phyloP scores from a whole-genome alignment of 2,113 vertebrate species.

The Ammodytes dubius region DNA sequence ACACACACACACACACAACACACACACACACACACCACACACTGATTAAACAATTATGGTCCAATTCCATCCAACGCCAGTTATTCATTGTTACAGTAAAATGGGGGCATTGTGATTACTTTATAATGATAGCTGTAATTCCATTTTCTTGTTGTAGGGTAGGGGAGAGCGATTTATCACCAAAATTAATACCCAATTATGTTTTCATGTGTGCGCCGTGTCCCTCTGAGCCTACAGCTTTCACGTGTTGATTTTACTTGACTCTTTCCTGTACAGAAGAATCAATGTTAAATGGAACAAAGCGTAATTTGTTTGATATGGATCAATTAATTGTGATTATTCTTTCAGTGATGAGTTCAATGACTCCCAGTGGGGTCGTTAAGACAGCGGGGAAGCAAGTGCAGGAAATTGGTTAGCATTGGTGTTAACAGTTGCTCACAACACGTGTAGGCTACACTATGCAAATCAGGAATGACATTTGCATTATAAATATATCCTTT shows the following conservation, averaged over 20 bases:
- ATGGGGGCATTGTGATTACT: constrained; percentile 56
- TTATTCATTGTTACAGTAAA: constrained; percentile 54
- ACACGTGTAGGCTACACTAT: neutral
- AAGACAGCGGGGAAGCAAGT: neutral
- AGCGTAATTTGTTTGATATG: neutral
- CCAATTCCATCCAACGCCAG: constrained; percentile 27
- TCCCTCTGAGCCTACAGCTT: constrained; percentile 49
- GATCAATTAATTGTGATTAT: neutral
- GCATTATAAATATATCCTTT: too few relatives aligned
- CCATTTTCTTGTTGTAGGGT: constrained; percentile 54
- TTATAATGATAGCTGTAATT: constrained; percentile 74
- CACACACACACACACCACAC: constrained; percentile 12
- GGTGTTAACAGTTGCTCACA: neutral
- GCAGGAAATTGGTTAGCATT: neutral
- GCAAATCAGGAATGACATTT: too few relatives aligned
- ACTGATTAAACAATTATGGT: constrained; percentile 41
- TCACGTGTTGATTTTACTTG: constrained; percentile 10
- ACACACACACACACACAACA: constrained; percentile 28
- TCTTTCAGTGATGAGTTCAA: neutral
- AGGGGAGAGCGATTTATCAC: constrained; percentile 63
- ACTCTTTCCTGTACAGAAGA: neutral
- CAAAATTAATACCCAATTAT: constrained; percentile 71
- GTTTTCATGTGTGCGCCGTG: constrained; percentile 15
- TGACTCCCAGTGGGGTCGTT: neutral
- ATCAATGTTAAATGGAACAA: constrained; percentile 2